phyloP scores from a whole-genome alignment of 2,888 invertebrate species.

The Lepetodrilus schrolli region DNA sequence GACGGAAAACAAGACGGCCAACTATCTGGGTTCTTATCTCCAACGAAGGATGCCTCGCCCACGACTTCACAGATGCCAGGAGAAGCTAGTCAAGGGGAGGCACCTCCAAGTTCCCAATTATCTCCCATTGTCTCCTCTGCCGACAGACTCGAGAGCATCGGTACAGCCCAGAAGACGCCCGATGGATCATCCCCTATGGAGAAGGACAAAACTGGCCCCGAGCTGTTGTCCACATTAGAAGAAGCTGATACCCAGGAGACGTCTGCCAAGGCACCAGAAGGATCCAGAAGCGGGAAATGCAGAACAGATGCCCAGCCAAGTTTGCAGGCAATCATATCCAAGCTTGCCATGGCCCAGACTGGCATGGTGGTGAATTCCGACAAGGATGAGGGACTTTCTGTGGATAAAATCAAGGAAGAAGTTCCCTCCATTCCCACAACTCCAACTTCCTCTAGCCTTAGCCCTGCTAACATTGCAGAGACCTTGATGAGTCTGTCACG shows the following conservation, averaged over 20 bases:
- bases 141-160: neutral
- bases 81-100: neutral
- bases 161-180: neutral
- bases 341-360: conserved; percentile 52
- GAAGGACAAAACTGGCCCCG: neutral
- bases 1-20: conserved; percentile 24
- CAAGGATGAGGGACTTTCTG: neutral
- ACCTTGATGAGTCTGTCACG: conserved; percentile 27
- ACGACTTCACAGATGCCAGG: neutral
- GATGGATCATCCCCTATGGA: neutral
- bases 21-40: conserved; percentile 1
- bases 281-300: neutral
- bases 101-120: neutral
- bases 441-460: neutral
- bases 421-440: neutral
- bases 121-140: neutral
- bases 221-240: neutral
- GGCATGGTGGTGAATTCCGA: neutral
- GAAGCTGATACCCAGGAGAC: neutral
- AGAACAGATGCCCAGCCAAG: conserved; percentile 41
- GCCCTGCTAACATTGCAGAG: conserved; percentile 28
- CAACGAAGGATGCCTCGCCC: neutral
- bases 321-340: conserved; percentile 59
- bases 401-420: neutral
- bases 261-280: neutral